These are phyloP conservation scores for Danio aesculapii DNA, from an alignment of 2,797 vertebrate species.

Conservation along the genomic window DNA sequence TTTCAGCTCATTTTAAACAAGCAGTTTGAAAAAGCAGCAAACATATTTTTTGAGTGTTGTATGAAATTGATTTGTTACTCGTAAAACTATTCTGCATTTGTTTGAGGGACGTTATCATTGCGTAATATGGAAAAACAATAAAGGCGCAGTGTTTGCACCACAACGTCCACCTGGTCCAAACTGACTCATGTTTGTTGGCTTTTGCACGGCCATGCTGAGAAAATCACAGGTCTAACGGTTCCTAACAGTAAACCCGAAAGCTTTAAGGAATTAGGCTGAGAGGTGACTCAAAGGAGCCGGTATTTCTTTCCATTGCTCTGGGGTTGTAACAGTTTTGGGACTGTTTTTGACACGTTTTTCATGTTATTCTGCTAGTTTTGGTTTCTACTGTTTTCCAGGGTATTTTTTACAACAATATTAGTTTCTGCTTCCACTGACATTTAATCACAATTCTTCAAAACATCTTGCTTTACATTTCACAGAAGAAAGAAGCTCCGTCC, in stretches of 20 bases:
- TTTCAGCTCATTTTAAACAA: too few relatives aligned
- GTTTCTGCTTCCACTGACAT: background rate
- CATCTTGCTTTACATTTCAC: background rate
- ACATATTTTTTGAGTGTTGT: background rate
- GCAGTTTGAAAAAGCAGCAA: too few relatives aligned
- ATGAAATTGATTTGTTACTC: background rate
- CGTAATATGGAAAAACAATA: slow-evolving; percentile 11
- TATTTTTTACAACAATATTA: too few relatives aligned
- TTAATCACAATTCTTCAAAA: background rate
- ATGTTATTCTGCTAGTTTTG: background rate
- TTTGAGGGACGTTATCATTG: background rate
- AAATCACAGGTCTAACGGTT: background rate
- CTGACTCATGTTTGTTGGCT: slow-evolving; percentile 12
- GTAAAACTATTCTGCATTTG: background rate
- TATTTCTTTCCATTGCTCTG: background rate
- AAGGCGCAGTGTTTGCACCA: background rate
- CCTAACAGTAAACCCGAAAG: slow-evolving; percentile 16
- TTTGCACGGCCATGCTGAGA: background rate
- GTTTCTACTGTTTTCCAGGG: too few relatives aligned
- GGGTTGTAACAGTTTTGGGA: background rate
- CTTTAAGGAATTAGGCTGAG: background rate
- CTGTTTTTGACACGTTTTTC: background rate
- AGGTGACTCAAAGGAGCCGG: background rate
- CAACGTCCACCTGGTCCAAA: background rate
- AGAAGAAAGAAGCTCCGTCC: background rate